These are phyloP conservation scores for Anguilla rostrata DNA, from an alignment of 2,113 vertebrate genomes.

Conservation along the genomic window DNA sequence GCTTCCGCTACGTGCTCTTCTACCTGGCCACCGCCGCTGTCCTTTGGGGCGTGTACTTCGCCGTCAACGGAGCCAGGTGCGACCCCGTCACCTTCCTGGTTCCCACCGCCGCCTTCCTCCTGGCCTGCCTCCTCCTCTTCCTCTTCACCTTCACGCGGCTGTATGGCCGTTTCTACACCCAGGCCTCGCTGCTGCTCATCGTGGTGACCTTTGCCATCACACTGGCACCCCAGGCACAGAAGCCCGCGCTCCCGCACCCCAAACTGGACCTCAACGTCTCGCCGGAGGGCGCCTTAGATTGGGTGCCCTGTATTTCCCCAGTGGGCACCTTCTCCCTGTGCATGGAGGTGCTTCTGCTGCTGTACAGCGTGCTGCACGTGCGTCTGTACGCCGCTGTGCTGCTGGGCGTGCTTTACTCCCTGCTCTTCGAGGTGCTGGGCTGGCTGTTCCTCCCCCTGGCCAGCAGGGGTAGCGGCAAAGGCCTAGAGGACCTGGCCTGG, in stretches of 20 bases:
- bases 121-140: constrained; percentile 81
- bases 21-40: constrained; percentile 79
- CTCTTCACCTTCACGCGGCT: constrained; percentile 83
- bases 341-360: constrained; percentile 88
- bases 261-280: constrained; percentile 57
- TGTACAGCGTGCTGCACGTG: constrained; percentile 94
- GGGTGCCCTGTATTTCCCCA: constrained; percentile 80
- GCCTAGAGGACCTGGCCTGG: constrained; percentile 69
- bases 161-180: constrained; percentile 79
- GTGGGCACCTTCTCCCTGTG: constrained; percentile 95
- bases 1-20: constrained; percentile 88
- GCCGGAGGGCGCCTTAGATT: not conserved
- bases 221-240: constrained; percentile 82
- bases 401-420: constrained; percentile 86
- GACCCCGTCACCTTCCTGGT: constrained; percentile 70
- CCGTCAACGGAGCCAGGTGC: constrained; percentile 71
- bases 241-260: constrained; percentile 51
- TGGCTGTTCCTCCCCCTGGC: constrained; percentile 75
- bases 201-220: constrained; percentile 81
- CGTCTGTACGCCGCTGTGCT: constrained; percentile 89
- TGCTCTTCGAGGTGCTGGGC: constrained; percentile 88
- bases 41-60: constrained; percentile 86
- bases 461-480: constrained; percentile 36
- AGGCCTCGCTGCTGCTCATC: constrained; percentile 79
- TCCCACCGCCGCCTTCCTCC: constrained; percentile 78